These are phyloP conservation scores for Eurytoma californica DNA, from an alignment of 2,888 invertebrate genomes.

Conservation along the genomic window DNA sequence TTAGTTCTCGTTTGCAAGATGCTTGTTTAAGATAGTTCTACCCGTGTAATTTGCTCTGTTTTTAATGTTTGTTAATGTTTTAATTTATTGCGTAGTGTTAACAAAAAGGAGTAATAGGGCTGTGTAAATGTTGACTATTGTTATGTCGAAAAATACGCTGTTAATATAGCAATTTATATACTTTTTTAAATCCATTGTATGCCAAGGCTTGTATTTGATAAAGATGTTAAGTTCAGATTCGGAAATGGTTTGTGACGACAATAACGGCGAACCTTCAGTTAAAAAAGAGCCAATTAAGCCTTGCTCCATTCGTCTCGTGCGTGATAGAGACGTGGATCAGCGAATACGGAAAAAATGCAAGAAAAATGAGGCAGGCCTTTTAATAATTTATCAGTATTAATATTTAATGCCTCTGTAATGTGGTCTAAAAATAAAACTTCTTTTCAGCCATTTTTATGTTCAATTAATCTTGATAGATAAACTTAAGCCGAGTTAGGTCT, in stretches of 20 bases:
- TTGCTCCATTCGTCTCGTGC: conserved; percentile 68
- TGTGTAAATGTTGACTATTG: conserved; percentile 22
- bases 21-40: conserved; percentile 51
- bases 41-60: conserved; percentile 33
- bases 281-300: conserved; percentile 61
- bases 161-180: conserved; percentile 36
- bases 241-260: conserved; percentile 53
- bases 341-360: conserved; percentile 67
- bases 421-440: conserved; percentile 52
- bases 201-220: conserved; percentile 43
- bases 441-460: conserved; percentile 54
- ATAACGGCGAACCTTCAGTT: background rate
- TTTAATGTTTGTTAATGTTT: conserved; percentile 49
- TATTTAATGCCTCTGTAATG: conserved; percentile 44
- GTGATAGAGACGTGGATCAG: conserved; percentile 69
- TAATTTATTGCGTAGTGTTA: conserved; percentile 39
- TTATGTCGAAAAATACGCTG: conserved; percentile 21
- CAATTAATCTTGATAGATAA: conserved; percentile 39
- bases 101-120: background rate
- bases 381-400: conserved; percentile 39
- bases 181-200: conserved; percentile 37
- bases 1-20: conserved; percentile 42
- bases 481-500: background rate
- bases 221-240: conserved; percentile 52
- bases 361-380: conserved; percentile 59